Conservation (phyloP, 2,888 invertebrate genomes). For the Epiblema foenella region DNA sequence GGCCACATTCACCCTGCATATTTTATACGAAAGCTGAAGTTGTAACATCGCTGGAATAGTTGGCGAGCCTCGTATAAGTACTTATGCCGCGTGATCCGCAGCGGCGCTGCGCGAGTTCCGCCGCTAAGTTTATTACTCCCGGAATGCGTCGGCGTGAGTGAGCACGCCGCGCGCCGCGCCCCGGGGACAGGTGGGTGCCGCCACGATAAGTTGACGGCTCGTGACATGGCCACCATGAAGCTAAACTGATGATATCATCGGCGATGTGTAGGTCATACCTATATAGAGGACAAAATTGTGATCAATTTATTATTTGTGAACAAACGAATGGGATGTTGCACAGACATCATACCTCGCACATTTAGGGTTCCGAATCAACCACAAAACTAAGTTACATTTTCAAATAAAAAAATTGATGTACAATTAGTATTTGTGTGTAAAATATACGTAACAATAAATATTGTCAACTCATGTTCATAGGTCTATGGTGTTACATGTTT, state of each 20-base stretch:
- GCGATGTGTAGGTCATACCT: too few species aligned
- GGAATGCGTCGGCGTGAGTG: constrained; percentile 16
- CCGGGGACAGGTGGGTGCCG: neutral
- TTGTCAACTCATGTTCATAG: too few species aligned
- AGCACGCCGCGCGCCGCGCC: neutral
- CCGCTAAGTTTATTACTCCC: constrained; percentile 24
- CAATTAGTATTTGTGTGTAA: too few species aligned
- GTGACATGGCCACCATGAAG: neutral
- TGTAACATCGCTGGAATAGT: constrained; percentile 7
- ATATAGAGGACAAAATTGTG: too few species aligned
- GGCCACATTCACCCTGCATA: constrained; percentile 12
- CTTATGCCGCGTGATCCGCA: neutral
- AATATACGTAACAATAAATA: too few species aligned
- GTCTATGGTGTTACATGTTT: too few species aligned
- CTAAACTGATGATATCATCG: neutral
- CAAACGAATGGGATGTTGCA: too few species aligned
- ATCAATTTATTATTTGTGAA: too few species aligned
- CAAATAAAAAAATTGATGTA: too few species aligned
- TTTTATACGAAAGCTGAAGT: constrained; percentile 4
- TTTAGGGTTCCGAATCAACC: too few species aligned
- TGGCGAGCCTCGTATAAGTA: constrained; percentile 5
- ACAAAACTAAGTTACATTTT: too few species aligned
- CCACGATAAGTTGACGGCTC: neutral
- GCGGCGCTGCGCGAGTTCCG: constrained; percentile 2
- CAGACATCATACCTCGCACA: too few species aligned